These are phyloP conservation scores for Gasterosteus aculeatus DNA, from an alignment of 2,113 vertebrate species.

Conservation along the genomic window DNA sequence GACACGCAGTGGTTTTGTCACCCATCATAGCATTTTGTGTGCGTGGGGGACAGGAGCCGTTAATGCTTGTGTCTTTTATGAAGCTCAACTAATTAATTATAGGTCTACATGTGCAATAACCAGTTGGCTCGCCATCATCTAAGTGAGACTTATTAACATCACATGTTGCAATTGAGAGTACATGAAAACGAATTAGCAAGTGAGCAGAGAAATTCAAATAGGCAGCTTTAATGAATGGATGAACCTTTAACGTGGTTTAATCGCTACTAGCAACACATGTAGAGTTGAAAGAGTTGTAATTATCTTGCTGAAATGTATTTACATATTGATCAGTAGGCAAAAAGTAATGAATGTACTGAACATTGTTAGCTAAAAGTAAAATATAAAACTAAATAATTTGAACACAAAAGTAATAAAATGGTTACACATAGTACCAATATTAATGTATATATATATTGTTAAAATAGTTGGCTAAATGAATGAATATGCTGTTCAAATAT, in stretches of 20 bases:
- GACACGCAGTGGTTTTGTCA: constrained; percentile 32
- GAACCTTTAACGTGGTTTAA: no score
- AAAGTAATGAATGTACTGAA: background rate
- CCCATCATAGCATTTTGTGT: background rate
- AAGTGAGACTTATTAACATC: constrained; percentile 7
- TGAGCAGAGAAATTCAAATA: background rate
- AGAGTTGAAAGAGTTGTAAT: no score
- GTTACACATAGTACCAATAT: no score
- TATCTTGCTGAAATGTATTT: no score
- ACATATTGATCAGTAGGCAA: background rate
- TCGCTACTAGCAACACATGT: no score
- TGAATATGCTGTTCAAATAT: background rate
- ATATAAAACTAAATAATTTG: no score
- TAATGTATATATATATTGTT: background rate
- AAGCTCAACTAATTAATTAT: background rate
- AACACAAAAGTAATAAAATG: no score
- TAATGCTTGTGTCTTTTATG: constrained; percentile 11
- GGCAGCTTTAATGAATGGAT: no score
- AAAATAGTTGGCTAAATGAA: background rate
- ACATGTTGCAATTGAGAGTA: background rate
- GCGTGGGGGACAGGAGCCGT: constrained; percentile 18
- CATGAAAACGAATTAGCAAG: background rate
- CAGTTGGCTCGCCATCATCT: background rate
- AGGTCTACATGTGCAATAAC: background rate
- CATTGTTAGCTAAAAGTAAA: no score